phyloP scores from a whole-genome alignment of 2,113 vertebrate species.

The Orcinus orca region DNA sequence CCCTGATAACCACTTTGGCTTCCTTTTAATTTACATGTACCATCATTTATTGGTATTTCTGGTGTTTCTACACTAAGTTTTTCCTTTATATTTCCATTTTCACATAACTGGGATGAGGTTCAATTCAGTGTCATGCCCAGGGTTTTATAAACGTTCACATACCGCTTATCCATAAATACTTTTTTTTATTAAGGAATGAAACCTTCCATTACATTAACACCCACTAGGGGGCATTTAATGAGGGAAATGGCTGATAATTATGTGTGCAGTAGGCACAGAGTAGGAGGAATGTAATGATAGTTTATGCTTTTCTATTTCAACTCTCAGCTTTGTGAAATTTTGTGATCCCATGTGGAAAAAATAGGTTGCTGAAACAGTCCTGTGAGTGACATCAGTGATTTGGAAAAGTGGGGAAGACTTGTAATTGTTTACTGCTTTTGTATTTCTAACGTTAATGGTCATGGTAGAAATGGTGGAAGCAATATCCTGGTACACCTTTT shows the following conservation, averaged over 20 bases:
- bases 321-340: slow-evolving; percentile 26
- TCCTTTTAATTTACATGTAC: not conserved
- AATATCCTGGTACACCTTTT: too few species aligned
- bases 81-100: not conserved
- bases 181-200: not conserved
- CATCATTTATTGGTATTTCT: not conserved
- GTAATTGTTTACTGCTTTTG: not conserved
- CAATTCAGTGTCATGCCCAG: not conserved
- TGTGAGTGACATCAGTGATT: not conserved
- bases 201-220: not conserved
- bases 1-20: not conserved
- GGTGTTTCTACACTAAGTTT: not conserved
- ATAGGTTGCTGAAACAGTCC: not conserved
- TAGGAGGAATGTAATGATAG: not conserved
- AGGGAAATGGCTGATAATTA: not conserved
- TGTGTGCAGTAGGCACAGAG: not conserved
- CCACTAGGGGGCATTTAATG: not conserved
- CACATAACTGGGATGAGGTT: not conserved
- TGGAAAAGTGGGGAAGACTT: not conserved
- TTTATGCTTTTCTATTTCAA: not conserved
- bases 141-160: not conserved
- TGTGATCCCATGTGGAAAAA: not conserved
- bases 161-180: not conserved
- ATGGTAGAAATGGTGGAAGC: not conserved
- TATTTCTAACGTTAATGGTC: not conserved